A percentile compares a stretch with the other conserved stretches of the same genome.
Evolutionary conservation across 2,888 invertebrate species (phyloP).

Genomic region (Patella caerulea): DNA sequence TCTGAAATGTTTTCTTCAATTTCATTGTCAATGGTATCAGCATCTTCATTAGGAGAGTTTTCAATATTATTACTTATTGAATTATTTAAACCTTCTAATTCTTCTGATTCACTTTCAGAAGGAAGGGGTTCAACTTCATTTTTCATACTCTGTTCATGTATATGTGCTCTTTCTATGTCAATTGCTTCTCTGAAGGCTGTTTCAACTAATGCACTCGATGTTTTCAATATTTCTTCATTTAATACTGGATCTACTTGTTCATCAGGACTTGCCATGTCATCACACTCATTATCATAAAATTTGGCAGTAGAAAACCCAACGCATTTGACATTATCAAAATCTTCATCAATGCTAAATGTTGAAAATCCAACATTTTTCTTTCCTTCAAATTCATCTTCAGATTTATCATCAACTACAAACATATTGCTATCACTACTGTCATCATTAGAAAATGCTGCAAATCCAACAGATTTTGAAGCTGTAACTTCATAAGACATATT

Average conservation of each 20-base stretch:
- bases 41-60: background rate
- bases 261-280: background rate
- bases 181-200: background rate
- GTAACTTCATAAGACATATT: too few relatives aligned
- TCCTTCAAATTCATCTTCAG: too few relatives aligned
- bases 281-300: background rate
- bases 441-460: too few relatives aligned
- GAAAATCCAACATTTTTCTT: too few relatives aligned
- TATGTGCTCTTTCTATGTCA: conserved; percentile 9
- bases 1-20: conserved; percentile 23
- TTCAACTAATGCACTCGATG: background rate
- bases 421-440: background rate
- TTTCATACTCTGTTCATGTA: background rate
- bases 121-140: background rate
- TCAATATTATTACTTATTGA: background rate
- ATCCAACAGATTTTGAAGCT: too few relatives aligned
- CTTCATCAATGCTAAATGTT: too few relatives aligned
- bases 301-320: background rate
- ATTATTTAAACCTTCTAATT: background rate
- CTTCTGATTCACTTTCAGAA: background rate
- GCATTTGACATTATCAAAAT: background rate
- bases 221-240: background rate
- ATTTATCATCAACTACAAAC: too few relatives aligned
- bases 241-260: background rate
- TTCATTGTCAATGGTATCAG: background rate